A percentile compares a stretch with the other conserved stretches of the same genome.
These are phyloP conservation scores for Notiomystis cincta DNA, from an alignment of 2,113 vertebrate genomes.

Conservation along the genomic window DNA sequence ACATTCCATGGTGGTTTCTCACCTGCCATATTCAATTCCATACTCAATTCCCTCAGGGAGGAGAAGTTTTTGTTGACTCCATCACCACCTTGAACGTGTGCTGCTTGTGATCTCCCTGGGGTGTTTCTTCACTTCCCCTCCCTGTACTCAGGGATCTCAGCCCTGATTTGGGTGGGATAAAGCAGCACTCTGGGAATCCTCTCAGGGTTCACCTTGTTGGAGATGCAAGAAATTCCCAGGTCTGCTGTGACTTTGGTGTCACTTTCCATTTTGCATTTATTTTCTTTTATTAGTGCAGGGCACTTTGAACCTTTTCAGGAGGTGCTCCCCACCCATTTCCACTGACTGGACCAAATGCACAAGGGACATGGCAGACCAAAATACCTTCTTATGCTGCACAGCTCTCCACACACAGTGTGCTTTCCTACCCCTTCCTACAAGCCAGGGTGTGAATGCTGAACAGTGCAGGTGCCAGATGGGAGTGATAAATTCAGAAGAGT, in stretches of 20 bases:
- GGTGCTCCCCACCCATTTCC: background rate
- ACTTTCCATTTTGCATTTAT: background rate
- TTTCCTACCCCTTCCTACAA: background rate
- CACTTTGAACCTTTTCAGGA: background rate
- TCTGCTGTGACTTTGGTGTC: background rate
- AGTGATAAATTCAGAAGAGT: background rate
- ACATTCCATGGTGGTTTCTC: background rate
- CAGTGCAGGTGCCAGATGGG: background rate
- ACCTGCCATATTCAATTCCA: background rate
- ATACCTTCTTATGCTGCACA: background rate
- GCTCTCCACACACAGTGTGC: background rate
- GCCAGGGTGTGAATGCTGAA: background rate
- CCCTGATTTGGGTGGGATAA: background rate
- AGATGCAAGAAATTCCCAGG: background rate
- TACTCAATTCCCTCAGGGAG: accelerated
- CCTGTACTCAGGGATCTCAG: background rate
- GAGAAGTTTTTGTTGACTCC: background rate
- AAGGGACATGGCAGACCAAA: background rate
- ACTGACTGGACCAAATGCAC: accelerated
- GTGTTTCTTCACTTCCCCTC: background rate
- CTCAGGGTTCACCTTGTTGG: background rate
- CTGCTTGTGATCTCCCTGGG: background rate
- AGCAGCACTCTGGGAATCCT: background rate
- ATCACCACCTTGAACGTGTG: accelerated
- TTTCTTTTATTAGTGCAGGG: background rate